Evolutionary conservation across 2,888 invertebrate species (phyloP).

Genomic region (Aporophyla nigra): DNA sequence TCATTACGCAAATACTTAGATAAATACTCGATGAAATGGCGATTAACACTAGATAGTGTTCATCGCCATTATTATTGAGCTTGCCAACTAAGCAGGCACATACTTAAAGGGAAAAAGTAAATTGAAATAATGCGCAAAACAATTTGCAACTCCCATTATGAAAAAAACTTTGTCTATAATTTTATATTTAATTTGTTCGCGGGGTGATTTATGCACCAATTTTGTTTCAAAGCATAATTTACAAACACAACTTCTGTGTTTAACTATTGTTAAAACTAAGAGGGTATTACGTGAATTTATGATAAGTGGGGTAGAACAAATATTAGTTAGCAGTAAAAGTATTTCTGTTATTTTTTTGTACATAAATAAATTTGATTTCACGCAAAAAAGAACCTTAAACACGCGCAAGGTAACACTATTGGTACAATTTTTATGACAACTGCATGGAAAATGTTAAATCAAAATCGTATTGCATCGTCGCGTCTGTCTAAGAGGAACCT

Average conservation of each 20-base stretch:
- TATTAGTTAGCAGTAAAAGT: not conserved
- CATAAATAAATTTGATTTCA: not conserved
- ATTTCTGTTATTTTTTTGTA: conserved; percentile 3
- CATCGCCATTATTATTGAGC: conserved; percentile 65
- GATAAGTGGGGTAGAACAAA: conserved; percentile 27
- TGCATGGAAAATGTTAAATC: not conserved
- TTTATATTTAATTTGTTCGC: conserved; percentile 80
- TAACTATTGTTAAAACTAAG: conserved; percentile 38
- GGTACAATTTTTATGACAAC: not conserved
- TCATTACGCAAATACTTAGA: conserved; percentile 18
- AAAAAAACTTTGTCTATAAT: conserved; percentile 80
- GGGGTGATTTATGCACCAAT: conserved; percentile 77
- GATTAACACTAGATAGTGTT: conserved; percentile 1
- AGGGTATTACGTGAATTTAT: conserved; percentile 28
- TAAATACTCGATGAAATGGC: too few relatives aligned
- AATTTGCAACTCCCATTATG: conserved; percentile 83
- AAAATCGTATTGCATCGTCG: not conserved
- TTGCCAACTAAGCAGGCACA: conserved; percentile 65
- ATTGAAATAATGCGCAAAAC: conserved; percentile 77
- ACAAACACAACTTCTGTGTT: conserved; percentile 61
- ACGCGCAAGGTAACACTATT: not conserved
- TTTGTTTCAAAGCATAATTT: conserved; percentile 73
- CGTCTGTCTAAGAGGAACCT: not conserved
- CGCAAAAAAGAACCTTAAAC: not conserved
- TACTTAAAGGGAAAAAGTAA: conserved; percentile 70